phyloP scores from a whole-genome alignment of 2,888 invertebrate species.

The Pedicia rivosa region DNA sequence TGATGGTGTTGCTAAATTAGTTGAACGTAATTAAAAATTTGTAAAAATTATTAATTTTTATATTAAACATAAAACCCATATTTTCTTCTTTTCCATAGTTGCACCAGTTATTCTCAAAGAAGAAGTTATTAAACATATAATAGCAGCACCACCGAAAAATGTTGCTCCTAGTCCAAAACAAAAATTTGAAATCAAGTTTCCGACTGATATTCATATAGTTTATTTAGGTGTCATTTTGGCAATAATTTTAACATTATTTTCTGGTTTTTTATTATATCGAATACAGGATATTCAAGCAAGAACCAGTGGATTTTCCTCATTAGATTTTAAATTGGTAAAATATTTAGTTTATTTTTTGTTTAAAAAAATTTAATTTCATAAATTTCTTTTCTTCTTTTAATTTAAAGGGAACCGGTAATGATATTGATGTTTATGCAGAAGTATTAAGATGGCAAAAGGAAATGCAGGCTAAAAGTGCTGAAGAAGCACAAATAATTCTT shows the following conservation, averaged over 20 bases:
- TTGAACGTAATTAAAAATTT: not conserved
- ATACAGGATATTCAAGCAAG: slow-evolving; percentile 29
- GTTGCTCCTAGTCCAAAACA: slow-evolving; percentile 2
- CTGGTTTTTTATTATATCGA: slow-evolving; percentile 27
- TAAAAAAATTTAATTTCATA: not conserved
- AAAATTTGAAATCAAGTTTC: slow-evolving; percentile 18
- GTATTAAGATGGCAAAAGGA: slow-evolving; percentile 51
- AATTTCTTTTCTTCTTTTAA: slow-evolving; percentile 1
- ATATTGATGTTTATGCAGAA: slow-evolving; percentile 46
- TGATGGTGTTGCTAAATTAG: not conserved
- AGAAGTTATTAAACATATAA: too few species aligned
- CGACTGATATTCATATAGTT: slow-evolving; percentile 25
- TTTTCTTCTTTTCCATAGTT: too few species aligned
- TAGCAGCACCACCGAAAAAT: slow-evolving; percentile 2
- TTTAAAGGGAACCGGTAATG: slow-evolving; percentile 30
- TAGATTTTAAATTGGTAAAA: slow-evolving; percentile 29
- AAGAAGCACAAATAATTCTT: slow-evolving; percentile 56
- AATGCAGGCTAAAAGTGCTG: slow-evolving; percentile 52
- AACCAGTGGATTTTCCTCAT: slow-evolving; percentile 24
- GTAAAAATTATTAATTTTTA: too few species aligned
- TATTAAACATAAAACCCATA: too few species aligned
- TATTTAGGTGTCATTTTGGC: slow-evolving; percentile 26
- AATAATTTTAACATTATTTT: slow-evolving; percentile 24
- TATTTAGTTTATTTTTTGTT: not conserved
- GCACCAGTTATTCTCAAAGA: too few species aligned